Evolutionary conservation across 2,113 vertebrate genomes (phyloP), one percentile per base, ranked within the genome.

Genomic region (Maccullochella peelii): DNA sequence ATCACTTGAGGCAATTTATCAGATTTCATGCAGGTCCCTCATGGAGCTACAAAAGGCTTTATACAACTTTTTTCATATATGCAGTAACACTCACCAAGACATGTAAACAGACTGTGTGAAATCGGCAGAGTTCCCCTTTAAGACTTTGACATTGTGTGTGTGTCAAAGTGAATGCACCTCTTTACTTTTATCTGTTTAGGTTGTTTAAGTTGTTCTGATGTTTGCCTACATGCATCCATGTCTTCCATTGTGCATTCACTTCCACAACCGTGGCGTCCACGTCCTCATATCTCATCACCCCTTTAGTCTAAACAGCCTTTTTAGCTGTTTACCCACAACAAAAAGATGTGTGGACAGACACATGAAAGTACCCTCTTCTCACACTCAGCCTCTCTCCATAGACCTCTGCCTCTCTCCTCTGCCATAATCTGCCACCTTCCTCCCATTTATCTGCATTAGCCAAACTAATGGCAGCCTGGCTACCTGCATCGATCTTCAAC

Each of bases 301-400:
- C 86, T 91, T 88, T 25, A 87, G 88, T 86, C 79, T 54, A 86
- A 93, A 91, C 83, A 88, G 88, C 92, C 91, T 94, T 92, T 95
- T 94, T 93, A 84, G 79, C 68, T 94, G 94, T 96, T 95, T 95
- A 95, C 93, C 82, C 93, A 81, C 90, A 94, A 92, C 91, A 93
- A 82, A 89, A 80, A 44, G 73, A 83, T 25, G 91, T 92, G 93
- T 12, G 49, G 94, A 95, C 76, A 91, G 93, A 94, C 85, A 68
- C 50, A 68, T 85, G 57, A 86, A 89, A 83, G 84, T 59, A 50
- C 25, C 85, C 58, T 71, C 47, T 47, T 61, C 57, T 72, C 58
- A 52, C 83, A 57, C 79, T 83, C 81, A 54, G 61, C 72, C 67
- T 63, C 69, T 72, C 73, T 85, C 81, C 79, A 58, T 84, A 80